These are phyloP conservation scores for Riparia riparia DNA, from an alignment of 2,113 vertebrate species.

Conservation along the genomic window DNA sequence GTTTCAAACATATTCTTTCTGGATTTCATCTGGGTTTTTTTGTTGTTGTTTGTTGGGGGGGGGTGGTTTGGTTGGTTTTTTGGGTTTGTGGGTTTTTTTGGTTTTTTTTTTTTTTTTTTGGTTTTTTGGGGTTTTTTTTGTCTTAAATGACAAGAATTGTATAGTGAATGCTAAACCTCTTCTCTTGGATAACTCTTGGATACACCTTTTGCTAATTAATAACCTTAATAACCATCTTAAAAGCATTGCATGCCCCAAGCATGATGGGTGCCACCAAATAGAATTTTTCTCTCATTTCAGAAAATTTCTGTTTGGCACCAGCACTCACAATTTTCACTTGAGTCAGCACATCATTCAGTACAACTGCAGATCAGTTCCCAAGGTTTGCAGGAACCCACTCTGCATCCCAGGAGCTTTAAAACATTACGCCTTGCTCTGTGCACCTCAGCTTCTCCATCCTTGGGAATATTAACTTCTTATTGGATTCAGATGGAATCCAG, in stretches of 20 bases:
- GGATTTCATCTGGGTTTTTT: neutral
- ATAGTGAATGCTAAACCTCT: neutral
- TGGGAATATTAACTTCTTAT: neutral
- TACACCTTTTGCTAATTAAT: neutral
- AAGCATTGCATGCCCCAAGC: neutral
- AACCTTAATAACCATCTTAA: neutral
- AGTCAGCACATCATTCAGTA: neutral
- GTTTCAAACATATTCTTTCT: conserved; percentile 8
- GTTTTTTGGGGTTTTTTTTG: neutral
- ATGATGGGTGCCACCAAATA: neutral
- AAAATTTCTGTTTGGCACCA: neutral
- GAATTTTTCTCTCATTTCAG: neutral
- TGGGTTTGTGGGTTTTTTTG: too few species aligned
- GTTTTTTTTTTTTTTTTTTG: too few species aligned
- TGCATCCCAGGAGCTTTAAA: neutral
- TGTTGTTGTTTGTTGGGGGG: too few species aligned
- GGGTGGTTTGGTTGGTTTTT: too few species aligned
- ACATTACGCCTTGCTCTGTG: neutral
- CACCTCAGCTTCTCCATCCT: neutral
- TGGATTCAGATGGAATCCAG: neutral
- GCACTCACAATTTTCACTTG: neutral
- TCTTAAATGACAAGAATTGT: neutral
- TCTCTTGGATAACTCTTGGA: neutral
- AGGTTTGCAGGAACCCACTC: neutral
- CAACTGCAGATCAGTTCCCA: neutral